Base-by-base conservation (phyloP, 2,113 vertebrate species). In the Lamprologus lemairii region DNA sequence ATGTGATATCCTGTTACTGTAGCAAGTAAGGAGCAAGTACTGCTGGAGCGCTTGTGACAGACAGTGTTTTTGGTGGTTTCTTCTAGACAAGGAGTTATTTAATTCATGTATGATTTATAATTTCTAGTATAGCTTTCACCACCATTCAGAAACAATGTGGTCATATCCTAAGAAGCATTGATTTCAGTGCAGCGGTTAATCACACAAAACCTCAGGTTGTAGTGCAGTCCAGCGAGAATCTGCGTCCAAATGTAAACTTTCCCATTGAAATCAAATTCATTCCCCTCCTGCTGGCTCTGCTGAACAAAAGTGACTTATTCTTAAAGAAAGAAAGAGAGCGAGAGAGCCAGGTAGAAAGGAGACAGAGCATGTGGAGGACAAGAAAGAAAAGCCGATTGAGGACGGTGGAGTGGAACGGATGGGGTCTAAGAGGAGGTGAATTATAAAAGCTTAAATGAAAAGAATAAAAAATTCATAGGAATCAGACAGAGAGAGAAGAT, bases 381-480 rank as follows among this genome's bases (percentile, higher is more conserved):
- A 47, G 57, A 80, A 68, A 87, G 82, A 85, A 85, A 92, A 87
- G 86, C 86, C 2, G 5, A 85, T 16, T 75, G 63, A 90, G 86
- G 90, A 89, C 54, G 16, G 63, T 73, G 83, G 85, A 88, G 89
- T 85, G 84, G 86, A 93, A 94, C 75, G 14, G 82, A 82, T 87
- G 42, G 85, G 73, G 81, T 28, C 47, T 31, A 78, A 88, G 83
- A 45, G 31, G 83, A 45, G 53, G 85, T 28, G 80, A 87, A 87
- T 88, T 86, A 88, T 85, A 90, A 94, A 85, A 80, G 86, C 90
- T 92, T 90, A 89, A 92, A 92, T 88, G 80, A 92, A 83, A 91
- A 86, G 75, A 88, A 92, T 92, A 45, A 92, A 93, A 93, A 86
- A 93, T 89, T 90, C 89, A 92, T 89, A 86, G 75, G 83, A 92